phyloP scores from a whole-genome alignment of 2,888 invertebrate genomes.

The Polylopha cassiicola region DNA sequence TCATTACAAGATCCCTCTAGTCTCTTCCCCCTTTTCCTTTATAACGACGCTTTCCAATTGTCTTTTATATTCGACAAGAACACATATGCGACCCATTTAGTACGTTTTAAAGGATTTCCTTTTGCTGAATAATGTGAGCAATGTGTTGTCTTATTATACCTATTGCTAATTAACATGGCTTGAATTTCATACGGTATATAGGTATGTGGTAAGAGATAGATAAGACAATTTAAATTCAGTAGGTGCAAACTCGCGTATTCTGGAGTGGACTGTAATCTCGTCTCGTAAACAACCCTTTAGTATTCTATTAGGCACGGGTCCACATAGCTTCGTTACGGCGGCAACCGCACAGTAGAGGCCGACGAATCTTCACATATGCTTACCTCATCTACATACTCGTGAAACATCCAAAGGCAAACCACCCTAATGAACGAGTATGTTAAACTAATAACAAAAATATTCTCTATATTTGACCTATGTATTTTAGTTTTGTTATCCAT shows the following conservation, averaged over 20 bases:
- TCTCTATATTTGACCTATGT: no score
- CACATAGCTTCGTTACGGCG: slow-evolving; percentile 35
- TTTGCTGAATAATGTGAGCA: no score
- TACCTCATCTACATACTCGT: slow-evolving; percentile 11
- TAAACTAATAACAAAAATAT: no score
- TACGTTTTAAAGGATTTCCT: neutral
- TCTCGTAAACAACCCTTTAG: slow-evolving; percentile 32
- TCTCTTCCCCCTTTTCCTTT: slow-evolving; percentile 32
- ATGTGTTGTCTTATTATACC: no score
- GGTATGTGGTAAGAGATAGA: slow-evolving; percentile 8
- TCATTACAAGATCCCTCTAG: slow-evolving; percentile 41
- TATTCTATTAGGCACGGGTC: slow-evolving; percentile 44
- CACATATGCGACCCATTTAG: slow-evolving; percentile 1
- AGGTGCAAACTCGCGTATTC: slow-evolving; percentile 23
- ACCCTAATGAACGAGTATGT: slow-evolving; percentile 9
- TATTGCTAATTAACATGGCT: no score
- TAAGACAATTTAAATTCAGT: slow-evolving; percentile 25
- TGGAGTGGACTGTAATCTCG: slow-evolving; percentile 32
- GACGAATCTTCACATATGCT: slow-evolving; percentile 24
- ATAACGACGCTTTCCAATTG: slow-evolving; percentile 36
- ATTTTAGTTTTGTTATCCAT: no score
- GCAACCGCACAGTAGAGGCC: slow-evolving; percentile 25
- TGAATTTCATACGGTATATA: neutral
- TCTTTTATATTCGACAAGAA: slow-evolving; percentile 25
- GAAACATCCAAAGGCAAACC: slow-evolving; percentile 10